Evolutionary conservation across 2,113 vertebrate species (phyloP).

Genomic region (Cygnus atratus): DNA sequence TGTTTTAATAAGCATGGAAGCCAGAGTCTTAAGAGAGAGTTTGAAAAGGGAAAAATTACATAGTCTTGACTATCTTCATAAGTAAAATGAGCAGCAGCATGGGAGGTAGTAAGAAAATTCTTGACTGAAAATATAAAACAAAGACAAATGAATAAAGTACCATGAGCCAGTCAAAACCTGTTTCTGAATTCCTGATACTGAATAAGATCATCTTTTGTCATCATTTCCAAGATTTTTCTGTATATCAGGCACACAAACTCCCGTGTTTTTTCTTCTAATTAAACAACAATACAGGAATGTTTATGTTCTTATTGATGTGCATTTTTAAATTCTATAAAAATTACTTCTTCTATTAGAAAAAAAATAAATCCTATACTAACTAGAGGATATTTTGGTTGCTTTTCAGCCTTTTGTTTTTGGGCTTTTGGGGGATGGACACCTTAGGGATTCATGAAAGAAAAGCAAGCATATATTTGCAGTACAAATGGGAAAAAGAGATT

Average conservation of each 20-base stretch:
- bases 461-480: background rate
- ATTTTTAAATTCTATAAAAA: background rate
- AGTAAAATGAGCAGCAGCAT: background rate
- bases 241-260: background rate
- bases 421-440: background rate
- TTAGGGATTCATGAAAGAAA: background rate
- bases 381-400: background rate
- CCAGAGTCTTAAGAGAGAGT: background rate
- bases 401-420: background rate
- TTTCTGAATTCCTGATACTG: background rate
- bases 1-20: background rate
- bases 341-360: background rate
- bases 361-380: background rate
- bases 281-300: background rate
- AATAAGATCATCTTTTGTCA: background rate
- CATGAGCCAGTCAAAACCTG: background rate
- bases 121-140: background rate
- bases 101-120: background rate
- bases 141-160: background rate
- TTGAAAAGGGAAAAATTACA: background rate
- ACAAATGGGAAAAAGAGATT: background rate
- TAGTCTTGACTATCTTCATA: background rate
- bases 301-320: background rate
- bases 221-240: conserved; percentile 11
- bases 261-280: background rate